Evolutionary conservation across 2,888 invertebrate genomes (phyloP).

Genomic region (Geophilus truncorum): DNA sequence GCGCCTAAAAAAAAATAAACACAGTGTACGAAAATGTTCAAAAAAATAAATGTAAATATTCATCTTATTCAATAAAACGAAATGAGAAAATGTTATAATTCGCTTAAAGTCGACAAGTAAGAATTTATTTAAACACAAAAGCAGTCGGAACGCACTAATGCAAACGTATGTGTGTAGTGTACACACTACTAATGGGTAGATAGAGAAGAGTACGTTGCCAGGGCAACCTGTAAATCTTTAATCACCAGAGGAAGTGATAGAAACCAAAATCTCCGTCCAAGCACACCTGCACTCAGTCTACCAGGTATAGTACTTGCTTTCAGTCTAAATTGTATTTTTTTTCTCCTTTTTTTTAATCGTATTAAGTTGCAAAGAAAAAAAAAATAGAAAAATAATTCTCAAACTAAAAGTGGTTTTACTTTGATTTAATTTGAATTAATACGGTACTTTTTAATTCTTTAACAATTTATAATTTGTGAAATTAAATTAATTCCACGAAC

Average conservation of each 20-base stretch:
- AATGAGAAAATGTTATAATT: neutral
- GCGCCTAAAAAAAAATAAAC: too few relatives aligned
- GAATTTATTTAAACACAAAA: neutral
- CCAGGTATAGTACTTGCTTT: neutral
- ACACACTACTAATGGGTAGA: neutral
- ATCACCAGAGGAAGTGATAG: neutral
- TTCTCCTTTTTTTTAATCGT: neutral
- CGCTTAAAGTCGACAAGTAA: neutral
- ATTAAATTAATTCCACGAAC: too few relatives aligned
- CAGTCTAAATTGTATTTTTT: neutral
- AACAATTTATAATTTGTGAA: too few relatives aligned
- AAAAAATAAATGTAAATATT: too few relatives aligned
- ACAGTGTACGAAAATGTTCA: too few relatives aligned
- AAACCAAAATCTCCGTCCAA: neutral
- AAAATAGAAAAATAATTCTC: too few relatives aligned
- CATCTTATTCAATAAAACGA: neutral
- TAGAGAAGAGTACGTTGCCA: neutral
- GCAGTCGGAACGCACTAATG: neutral
- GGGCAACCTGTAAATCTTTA: neutral
- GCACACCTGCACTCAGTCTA: neutral
- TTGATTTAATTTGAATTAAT: too few relatives aligned
- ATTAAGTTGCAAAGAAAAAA: neutral
- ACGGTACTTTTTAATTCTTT: too few relatives aligned
- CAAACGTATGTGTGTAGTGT: neutral
- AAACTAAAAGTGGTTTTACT: too few relatives aligned